Percentiles rank a stretch among this genome's conserved stretches.
Evolutionary conservation across 2,113 vertebrate species (phyloP).

Genomic region (Glaucomys volans): DNA sequence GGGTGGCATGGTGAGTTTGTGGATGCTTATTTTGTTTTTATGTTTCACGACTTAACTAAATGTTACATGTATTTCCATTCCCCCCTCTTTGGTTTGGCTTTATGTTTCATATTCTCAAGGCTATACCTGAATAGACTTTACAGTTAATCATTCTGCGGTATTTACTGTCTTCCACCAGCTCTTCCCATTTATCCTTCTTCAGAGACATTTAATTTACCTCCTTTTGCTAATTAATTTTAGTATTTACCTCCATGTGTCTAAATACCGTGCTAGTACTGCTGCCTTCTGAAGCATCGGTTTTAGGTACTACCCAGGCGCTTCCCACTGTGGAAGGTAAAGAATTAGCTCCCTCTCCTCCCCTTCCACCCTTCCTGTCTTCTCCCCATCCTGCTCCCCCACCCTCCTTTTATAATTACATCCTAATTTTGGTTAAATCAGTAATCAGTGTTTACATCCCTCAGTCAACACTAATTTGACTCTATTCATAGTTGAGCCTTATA

Average conservation of each 20-base stretch:
- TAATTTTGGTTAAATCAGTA: neutral
- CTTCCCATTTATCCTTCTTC: neutral
- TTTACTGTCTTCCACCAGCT: neutral
- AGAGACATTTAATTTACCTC: neutral
- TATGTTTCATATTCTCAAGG: neutral
- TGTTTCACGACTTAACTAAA: neutral
- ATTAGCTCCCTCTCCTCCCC: neutral
- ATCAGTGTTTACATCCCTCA: neutral
- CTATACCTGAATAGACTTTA: neutral
- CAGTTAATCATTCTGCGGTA: rapidly evolving
- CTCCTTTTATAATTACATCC: neutral
- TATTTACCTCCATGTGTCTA: neutral
- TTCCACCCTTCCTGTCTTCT: neutral
- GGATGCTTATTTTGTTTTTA: neutral
- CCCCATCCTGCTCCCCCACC: neutral
- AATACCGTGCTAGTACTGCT: rapidly evolving
- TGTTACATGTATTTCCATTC: neutral
- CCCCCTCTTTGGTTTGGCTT: neutral
- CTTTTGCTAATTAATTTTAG: neutral
- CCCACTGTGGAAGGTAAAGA: neutral
- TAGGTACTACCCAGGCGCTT: rapidly evolving
- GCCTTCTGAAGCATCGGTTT: neutral
- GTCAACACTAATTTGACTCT: neutral
- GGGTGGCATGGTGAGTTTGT: rapidly evolving
- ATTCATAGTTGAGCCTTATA: neutral